phyloP scores from a whole-genome alignment of 2,113 vertebrate species.

The Aythya baeri region DNA sequence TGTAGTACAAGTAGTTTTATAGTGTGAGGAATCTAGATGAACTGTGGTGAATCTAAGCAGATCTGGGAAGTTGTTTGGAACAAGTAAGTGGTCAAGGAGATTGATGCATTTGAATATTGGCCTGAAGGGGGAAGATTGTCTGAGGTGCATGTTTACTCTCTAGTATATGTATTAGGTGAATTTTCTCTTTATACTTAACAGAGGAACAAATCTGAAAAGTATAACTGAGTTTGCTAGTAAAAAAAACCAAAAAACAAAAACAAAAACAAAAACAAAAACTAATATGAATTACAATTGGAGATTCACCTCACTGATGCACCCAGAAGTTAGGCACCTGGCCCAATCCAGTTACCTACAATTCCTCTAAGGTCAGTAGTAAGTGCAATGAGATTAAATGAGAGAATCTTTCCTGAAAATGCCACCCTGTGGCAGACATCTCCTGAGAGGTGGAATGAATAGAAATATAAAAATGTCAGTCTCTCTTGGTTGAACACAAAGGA shows the following conservation, averaged over 20 bases:
- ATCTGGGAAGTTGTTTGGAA: neutral
- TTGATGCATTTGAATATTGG: neutral
- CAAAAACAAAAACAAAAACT: neutral
- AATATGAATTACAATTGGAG: neutral
- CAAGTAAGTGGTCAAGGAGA: neutral
- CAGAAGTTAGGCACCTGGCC: neutral
- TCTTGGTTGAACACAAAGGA: neutral
- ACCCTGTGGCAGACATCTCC: neutral
- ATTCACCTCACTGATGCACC: neutral
- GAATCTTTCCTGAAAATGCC: neutral
- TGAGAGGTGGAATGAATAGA: neutral
- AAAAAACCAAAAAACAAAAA: too few relatives aligned
- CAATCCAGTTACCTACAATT: neutral
- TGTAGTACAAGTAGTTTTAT: neutral
- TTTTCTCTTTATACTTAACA: neutral
- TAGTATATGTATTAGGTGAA: neutral
- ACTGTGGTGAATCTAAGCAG: neutral
- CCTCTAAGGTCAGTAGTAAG: neutral
- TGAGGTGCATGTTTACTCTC: neutral
- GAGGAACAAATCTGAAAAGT: neutral
- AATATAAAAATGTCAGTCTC: neutral
- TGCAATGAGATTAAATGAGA: neutral
- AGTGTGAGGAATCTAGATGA: neutral
- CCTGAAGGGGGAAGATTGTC: neutral
- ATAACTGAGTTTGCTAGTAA: neutral